A percentile compares a stretch with the other conserved stretches of the same genome.
Evolutionary conservation across 2,797 vertebrate genomes (phyloP).

Genomic region (Pantherophis vulpinus): DNA sequence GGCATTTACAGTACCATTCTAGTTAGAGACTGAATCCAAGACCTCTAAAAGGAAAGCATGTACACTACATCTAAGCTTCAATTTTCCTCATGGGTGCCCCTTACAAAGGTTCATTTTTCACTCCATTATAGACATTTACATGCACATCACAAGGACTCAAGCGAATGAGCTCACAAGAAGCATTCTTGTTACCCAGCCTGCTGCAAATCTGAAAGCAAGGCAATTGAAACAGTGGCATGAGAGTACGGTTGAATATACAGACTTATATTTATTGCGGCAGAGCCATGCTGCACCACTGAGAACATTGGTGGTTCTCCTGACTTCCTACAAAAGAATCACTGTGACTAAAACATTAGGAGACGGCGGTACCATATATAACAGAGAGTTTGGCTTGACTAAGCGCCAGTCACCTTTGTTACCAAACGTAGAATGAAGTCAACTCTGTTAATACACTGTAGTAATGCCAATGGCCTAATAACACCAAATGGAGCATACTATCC

Average conservation of each 20-base stretch:
- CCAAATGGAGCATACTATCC: background rate
- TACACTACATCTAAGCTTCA: background rate
- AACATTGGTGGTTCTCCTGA: conserved; percentile 19
- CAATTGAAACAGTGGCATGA: conserved; percentile 46
- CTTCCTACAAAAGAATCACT: conserved; percentile 56
- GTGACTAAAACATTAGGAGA: conserved; percentile 49
- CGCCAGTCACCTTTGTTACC: background rate
- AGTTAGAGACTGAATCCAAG: background rate
- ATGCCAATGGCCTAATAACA: background rate
- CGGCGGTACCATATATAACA: conserved; percentile 57
- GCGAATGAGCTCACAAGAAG: conserved; percentile 51
- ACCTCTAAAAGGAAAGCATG: background rate
- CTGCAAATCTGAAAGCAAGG: conserved; percentile 49
- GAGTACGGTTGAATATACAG: conserved; percentile 46
- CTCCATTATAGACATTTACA: conserved; percentile 51
- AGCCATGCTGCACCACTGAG: conserved; percentile 34
- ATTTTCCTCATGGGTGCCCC: background rate
- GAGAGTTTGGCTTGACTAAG: conserved; percentile 34
- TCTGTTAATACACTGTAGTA: background rate
- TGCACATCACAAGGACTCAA: conserved; percentile 9
- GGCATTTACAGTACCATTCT: background rate
- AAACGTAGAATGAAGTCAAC: background rate
- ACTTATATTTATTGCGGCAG: conserved; percentile 39
- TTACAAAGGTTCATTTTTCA: conserved; percentile 42
- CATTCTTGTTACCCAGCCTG: conserved; percentile 51